phyloP scores from a whole-genome alignment of 2,888 invertebrate genomes.

The Philonicus albiceps region DNA sequence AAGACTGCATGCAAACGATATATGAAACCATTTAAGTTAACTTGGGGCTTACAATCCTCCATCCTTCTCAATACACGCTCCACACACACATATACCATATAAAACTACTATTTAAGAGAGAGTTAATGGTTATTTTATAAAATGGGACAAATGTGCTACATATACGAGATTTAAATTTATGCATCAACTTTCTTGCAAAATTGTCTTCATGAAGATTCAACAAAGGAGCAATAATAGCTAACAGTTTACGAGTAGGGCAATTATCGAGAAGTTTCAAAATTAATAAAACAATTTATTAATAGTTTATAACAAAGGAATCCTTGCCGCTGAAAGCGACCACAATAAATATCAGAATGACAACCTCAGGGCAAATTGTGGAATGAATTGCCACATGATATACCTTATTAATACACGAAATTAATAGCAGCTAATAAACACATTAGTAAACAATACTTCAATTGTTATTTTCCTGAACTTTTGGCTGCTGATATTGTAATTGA shows the following conservation, averaged over 20 bases:
- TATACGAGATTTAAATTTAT: background rate
- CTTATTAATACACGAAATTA: conserved; percentile 13
- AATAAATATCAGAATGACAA: background rate
- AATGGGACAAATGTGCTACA: background rate
- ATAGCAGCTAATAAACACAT: conserved; percentile 26
- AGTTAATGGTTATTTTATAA: background rate
- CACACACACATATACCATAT: background rate
- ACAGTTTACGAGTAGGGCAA: background rate
- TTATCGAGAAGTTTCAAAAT: background rate
- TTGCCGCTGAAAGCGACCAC: background rate
- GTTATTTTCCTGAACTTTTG: conserved; percentile 50
- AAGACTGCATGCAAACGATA: conserved; percentile 32
- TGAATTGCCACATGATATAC: background rate
- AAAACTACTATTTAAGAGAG: background rate
- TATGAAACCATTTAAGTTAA: background rate
- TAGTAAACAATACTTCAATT: conserved; percentile 25
- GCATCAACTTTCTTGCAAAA: background rate
- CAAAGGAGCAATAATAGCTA: background rate
- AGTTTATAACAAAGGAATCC: background rate
- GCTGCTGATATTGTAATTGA: background rate
- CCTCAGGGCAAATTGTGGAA: background rate
- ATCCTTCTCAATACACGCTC: background rate
- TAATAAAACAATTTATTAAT: background rate
- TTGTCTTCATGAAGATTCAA: background rate
- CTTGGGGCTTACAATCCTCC: background rate